These are phyloP conservation scores for Dolichoris vasculosae DNA, from an alignment of 1,140 invertebrate genomes.

Conservation along the genomic window DNA sequence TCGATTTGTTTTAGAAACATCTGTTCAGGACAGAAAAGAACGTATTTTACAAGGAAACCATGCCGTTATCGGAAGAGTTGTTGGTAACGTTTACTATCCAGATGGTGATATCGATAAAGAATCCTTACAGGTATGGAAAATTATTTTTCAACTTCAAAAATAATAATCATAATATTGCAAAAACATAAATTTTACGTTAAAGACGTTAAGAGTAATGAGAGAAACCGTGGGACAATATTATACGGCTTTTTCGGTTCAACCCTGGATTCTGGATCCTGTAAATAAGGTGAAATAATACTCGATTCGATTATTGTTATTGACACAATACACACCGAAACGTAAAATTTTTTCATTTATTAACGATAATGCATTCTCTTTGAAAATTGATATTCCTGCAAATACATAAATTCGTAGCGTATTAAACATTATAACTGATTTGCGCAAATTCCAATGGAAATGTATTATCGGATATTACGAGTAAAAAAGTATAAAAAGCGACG, in stretches of 20 bases:
- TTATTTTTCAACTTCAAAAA: slow-evolving; percentile 26
- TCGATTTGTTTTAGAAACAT: not conserved
- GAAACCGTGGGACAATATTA: slow-evolving; percentile 58
- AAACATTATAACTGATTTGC: too few species aligned
- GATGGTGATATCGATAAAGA: slow-evolving; percentile 54
- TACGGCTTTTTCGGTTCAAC: slow-evolving; percentile 61
- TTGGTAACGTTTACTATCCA: slow-evolving; percentile 61
- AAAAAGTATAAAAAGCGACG: too few species aligned
- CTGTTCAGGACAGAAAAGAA: slow-evolving; percentile 24
- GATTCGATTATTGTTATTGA: slow-evolving; percentile 34
- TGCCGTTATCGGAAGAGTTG: slow-evolving; percentile 59
- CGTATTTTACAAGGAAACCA: slow-evolving; percentile 58
- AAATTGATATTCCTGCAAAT: too few species aligned
- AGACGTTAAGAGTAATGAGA: slow-evolving; percentile 58
- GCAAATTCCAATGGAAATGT: too few species aligned
- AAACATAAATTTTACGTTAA: too few species aligned
- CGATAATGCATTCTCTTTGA: too few species aligned
- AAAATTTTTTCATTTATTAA: too few species aligned
- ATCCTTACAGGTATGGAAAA: slow-evolving; percentile 59
- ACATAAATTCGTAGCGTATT: too few species aligned
- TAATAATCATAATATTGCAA: too few species aligned
- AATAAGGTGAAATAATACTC: slow-evolving; percentile 58
- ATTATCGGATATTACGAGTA: too few species aligned
- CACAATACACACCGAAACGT: too few species aligned
- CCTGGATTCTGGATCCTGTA: slow-evolving; percentile 64